Evolutionary conservation across 1,140 invertebrate genomes (phyloP), one percentile per base, ranked within the genome.

Genomic region (Dreissena polymorpha): DNA sequence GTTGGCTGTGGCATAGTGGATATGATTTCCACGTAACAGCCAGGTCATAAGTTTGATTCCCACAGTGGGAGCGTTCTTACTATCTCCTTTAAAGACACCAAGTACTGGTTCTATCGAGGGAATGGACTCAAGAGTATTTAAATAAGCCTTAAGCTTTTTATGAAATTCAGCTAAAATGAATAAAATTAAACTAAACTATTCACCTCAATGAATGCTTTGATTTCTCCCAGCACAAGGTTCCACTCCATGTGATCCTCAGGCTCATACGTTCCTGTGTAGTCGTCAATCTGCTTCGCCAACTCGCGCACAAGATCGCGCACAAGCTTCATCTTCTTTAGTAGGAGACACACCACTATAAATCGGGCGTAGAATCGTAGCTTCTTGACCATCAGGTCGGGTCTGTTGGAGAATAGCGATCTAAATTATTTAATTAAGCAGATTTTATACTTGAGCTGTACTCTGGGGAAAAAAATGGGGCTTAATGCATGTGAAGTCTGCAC

Each of bases 211-310:
- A 99, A 99, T 49, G 97, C 96, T 92, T 97, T 97, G 84, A 99
- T 98, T 94, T 99, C 98, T 86, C 97, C 97, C 53, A 99, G 94
- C 0, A 99, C 98, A 55, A 98, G 93, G 76, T 96, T 97, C 98
- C 98, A 99, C 93, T 99, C 98, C 87, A 98, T 94, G 91, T 99
- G 97, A 93, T 99, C 98, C 86, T 99, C 98, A 13, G 98, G 97
- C 93, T 99, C 97, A 93, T 99, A 98, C 23, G 97, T 97, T 89
- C 95, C 96, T 18, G 97, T 97, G 93, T 99, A 99, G 91, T 99
- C 98, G 91, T 97, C 96, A 83, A 93, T 94, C 73, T 94, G 93
- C 89, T 96, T 96, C 88, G 97, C 96, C 88, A 99, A 94, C 93
- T 99, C 97, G 93, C 95, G 87, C 60, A 99, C 96, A 81, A 99